Percentiles rank a stretch among this genome's conserved stretches.
phyloP scores from a whole-genome alignment of 2,113 vertebrate species.

The Vulpes vulpes region DNA sequence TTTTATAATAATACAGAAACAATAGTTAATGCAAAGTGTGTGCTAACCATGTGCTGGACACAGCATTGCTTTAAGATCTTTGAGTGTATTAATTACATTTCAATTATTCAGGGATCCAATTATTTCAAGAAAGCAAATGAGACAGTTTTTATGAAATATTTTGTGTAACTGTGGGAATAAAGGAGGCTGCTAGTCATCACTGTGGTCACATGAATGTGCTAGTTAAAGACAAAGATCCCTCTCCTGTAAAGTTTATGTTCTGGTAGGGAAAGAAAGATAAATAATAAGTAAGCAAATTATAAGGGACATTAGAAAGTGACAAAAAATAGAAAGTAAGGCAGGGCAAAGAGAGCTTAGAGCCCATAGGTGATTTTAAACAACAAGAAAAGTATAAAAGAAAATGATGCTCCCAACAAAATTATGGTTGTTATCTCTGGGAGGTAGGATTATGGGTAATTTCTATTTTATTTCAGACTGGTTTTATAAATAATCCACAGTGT shows the following conservation, averaged over 20 bases:
- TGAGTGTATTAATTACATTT: not conserved
- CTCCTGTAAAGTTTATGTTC: not conserved
- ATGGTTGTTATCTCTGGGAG: not conserved
- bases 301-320: not conserved
- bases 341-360: not conserved
- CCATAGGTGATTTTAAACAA: not conserved
- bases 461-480: not conserved
- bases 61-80: not conserved
- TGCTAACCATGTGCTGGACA: not conserved
- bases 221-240: not conserved
- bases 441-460: not conserved
- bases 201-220: not conserved
- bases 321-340: not conserved
- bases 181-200: not conserved
- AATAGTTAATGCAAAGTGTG: not conserved
- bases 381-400: not conserved
- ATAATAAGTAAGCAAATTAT: not conserved
- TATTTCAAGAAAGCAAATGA: not conserved
- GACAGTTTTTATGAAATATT: not conserved
- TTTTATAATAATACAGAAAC: not conserved
- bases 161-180: not conserved
- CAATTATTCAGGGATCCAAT: not conserved
- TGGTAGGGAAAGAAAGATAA: not conserved
- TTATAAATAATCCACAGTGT: not conserved
- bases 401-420: not conserved